These are phyloP conservation scores for Cardiocondyla obscurior DNA, from an alignment of 1,140 invertebrate genomes.

Conservation along the genomic window DNA sequence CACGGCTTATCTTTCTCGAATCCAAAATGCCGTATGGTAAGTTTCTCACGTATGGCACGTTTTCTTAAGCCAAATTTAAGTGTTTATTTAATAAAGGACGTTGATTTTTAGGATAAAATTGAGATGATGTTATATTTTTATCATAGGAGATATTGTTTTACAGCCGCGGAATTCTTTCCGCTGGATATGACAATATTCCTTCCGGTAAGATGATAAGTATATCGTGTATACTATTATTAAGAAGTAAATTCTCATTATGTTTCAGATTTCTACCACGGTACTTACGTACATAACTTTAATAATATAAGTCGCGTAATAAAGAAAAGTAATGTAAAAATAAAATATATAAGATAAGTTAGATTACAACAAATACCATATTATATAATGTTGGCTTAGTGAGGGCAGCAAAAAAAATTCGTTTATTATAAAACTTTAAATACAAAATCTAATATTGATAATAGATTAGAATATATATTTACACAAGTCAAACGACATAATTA, in stretches of 20 bases:
- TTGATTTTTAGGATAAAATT: constrained; percentile 6
- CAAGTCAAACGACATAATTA: not conserved
- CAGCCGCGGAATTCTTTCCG: constrained; percentile 8
- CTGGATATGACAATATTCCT: constrained; percentile 9
- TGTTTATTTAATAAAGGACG: not conserved
- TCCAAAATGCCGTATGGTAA: constrained; percentile 11
- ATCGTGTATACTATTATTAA: not conserved
- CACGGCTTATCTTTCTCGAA: constrained; percentile 4
- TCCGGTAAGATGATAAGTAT: not conserved
- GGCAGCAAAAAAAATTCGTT: constrained; percentile 22
- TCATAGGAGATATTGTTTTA: constrained; percentile 24
- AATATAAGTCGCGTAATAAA: not conserved
- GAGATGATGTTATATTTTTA: constrained; percentile 42
- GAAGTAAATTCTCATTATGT: constrained; percentile 1
- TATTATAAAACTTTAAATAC: constrained; percentile 24
- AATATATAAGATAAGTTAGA: too few relatives aligned
- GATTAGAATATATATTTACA: constrained; percentile 30
- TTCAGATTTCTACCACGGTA: not conserved
- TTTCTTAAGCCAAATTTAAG: not conserved
- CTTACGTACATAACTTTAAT: not conserved
- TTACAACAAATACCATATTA: too few relatives aligned
- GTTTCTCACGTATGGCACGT: too few relatives aligned
- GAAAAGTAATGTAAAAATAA: not conserved
- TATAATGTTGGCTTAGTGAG: constrained; percentile 8
- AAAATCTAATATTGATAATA: constrained; percentile 20